Evolutionary conservation across 2,797 vertebrate species (phyloP).

Genomic region (Falco concolor): DNA sequence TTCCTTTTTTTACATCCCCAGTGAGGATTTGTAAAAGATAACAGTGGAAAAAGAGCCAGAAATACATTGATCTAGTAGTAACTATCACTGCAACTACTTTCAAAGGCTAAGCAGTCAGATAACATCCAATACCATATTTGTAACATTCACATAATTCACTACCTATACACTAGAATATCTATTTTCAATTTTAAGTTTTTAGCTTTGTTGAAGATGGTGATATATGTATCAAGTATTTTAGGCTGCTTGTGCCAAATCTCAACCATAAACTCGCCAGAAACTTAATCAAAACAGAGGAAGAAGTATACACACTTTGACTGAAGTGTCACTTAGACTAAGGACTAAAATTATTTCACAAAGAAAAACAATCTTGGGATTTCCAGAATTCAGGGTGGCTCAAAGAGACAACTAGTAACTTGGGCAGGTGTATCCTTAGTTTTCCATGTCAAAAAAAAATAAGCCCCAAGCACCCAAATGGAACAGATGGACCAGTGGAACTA

Average conservation of each 20-base stretch:
- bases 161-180: background rate
- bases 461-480: background rate
- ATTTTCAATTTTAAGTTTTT: background rate
- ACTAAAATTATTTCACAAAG: background rate
- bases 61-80: background rate
- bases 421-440: background rate
- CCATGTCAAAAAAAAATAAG: background rate
- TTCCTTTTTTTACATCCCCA: background rate
- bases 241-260: background rate
- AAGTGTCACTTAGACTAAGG: background rate
- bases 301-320: background rate
- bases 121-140: background rate
- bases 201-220: background rate
- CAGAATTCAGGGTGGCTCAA: background rate
- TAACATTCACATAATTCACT: background rate
- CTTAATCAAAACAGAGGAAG: background rate
- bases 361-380: background rate
- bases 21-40: background rate
- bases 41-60: background rate
- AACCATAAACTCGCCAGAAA: background rate
- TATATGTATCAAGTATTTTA: background rate
- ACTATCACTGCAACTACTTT: background rate
- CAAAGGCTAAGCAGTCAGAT: background rate
- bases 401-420: background rate
- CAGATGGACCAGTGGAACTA: background rate